A percentile compares a stretch with the other conserved stretches of the same genome.
Evolutionary conservation across 2,113 vertebrate genomes (phyloP).

Genomic region (Benitochromis conjunctus): DNA sequence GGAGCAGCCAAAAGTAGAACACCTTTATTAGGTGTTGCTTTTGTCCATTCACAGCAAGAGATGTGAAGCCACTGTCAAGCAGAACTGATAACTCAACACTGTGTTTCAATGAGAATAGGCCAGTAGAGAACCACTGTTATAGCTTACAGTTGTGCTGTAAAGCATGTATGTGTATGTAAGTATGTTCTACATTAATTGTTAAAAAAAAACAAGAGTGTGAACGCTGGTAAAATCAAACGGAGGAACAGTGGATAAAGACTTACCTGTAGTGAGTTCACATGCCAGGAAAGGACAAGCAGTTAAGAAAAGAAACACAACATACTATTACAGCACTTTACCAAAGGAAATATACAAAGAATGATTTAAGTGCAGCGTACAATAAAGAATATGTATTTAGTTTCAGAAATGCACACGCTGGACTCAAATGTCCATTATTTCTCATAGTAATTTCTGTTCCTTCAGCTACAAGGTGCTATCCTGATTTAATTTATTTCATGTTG

Average conservation of each 20-base stretch:
- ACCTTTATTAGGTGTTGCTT: background rate
- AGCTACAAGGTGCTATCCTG: too few relatives aligned
- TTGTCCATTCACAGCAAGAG: background rate
- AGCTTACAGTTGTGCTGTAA: background rate
- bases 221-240: background rate
- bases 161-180: background rate
- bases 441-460: too few relatives aligned
- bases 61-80: background rate
- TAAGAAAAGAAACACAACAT: background rate
- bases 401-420: background rate
- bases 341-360: background rate
- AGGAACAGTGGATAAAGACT: background rate
- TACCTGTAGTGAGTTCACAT: conserved; percentile 24
- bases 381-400: background rate
- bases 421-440: background rate
- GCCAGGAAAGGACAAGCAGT: background rate
- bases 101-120: background rate
- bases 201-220: background rate
- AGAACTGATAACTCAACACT: background rate
- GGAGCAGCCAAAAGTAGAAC: background rate
- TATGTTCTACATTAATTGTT: background rate
- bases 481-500: too few relatives aligned
- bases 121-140: background rate
- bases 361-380: background rate
- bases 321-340: background rate